phyloP scores from a whole-genome alignment of 2,888 invertebrate species.

The Microdon myrmicae region DNA sequence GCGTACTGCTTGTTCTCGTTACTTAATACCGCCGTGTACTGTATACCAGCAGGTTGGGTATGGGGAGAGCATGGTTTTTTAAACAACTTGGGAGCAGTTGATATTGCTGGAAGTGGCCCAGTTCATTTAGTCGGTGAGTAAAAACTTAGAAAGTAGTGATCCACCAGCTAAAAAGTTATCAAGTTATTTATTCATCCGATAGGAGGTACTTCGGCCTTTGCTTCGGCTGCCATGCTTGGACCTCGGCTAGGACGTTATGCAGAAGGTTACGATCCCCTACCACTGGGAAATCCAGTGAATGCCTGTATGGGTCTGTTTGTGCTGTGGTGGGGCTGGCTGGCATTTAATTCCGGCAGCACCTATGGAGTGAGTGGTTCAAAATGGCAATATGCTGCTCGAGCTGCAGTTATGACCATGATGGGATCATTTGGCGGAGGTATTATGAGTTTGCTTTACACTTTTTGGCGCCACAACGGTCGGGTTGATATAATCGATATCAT shows the following conservation, averaged over 20 bases:
- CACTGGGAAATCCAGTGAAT: constrained; percentile 88
- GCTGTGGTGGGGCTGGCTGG: constrained; percentile 97
- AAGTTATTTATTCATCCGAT: constrained; percentile 15
- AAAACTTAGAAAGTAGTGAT: neutral
- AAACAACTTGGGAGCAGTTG: constrained; percentile 84
- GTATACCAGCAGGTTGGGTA: constrained; percentile 93
- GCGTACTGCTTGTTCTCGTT: constrained; percentile 92
- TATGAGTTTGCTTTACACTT: constrained; percentile 71
- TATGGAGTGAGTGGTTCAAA: constrained; percentile 82
- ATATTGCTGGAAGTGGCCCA: constrained; percentile 91
- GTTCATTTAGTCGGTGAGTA: constrained; percentile 83
- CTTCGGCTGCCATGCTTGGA: constrained; percentile 89
- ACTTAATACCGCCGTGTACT: constrained; percentile 88
- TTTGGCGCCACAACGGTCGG: constrained; percentile 75
- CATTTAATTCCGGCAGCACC: constrained; percentile 92
- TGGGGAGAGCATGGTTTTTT: constrained; percentile 91
- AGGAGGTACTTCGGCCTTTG: constrained; percentile 81
- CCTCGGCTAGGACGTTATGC: constrained; percentile 88
- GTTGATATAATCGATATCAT: constrained; percentile 87
- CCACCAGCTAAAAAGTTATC: neutral
- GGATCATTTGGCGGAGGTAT: constrained; percentile 90
- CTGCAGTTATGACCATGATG: constrained; percentile 91
- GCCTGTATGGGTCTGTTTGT: constrained; percentile 92
- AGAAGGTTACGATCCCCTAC: constrained; percentile 77
- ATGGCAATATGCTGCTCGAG: constrained; percentile 91